Base-by-base conservation (phyloP, 1,140 invertebrate genomes). In the Teleopsis dalmanni region DNA sequence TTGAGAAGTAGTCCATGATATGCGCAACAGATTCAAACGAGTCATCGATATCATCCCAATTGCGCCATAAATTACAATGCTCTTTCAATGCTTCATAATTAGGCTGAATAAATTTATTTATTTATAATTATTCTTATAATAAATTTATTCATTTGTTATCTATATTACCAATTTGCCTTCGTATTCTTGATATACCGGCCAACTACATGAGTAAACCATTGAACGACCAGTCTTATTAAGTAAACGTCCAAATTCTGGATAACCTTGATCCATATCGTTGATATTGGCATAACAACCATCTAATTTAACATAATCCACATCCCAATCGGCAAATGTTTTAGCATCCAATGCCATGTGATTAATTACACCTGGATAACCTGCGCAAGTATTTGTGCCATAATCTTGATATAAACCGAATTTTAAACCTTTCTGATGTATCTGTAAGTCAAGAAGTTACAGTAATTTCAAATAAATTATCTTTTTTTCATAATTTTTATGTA, bases 321-420 rank as follows among this genome's bases (percentile, higher is more conserved):
- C 83, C 91, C 91, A 95, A 21, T 84, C 80, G 16, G 85, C 88
- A 72, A 93, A 93, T 3, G 87, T 88, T 40, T 85, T 60, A 0
- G 88, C 87, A 73, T 93, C 91, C n/a, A 76, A 57, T 56, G 83
- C 73, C 68, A 91, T 76, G 57, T 87, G 77, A 21, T 81, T 80
- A 9, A 87, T 70, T 52, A 84, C 85, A 10, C 91, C 91, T 0
- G 91, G 91, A 73, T 89, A 94, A 1, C 88, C 88, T 0, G 75
- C 81, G 56, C 91, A 95, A 0, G 91, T 94, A 34, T 78, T 65
- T 7, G 77, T 88, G 2, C 91, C 91, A 73, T 84, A 91, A 65
- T 94, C 89, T 65, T 86, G 83, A 71, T 95, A 95, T 56, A 94
- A 83, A 1, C 88, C 91, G 60, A 95, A 85, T 70, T 91, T 91